Conservation (phyloP, 2,888 invertebrate genomes). For the Trichacis sp. region DNA sequence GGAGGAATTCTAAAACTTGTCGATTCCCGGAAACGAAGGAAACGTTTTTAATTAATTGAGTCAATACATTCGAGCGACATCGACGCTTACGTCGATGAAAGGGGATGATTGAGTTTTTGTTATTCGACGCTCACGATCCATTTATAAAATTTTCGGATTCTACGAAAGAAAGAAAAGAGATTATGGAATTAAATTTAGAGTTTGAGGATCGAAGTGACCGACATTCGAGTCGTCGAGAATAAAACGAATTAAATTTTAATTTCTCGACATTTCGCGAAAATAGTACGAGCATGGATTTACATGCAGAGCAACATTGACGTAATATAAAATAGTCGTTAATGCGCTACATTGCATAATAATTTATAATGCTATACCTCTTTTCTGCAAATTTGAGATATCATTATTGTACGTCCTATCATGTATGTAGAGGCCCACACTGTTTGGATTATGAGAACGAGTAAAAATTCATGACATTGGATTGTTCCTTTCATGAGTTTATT, state of each 20-base stretch:
- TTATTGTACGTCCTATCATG: neutral
- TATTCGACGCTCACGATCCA: neutral
- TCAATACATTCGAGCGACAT: neutral
- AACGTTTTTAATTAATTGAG: neutral
- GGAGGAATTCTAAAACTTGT: neutral
- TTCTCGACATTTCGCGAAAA: slow-evolving; percentile 23
- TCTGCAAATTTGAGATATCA: neutral
- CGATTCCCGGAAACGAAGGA: neutral
- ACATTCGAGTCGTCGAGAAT: neutral
- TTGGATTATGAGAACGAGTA: no score
- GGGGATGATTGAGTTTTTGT: neutral
- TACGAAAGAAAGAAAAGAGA: no score
- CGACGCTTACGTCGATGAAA: neutral
- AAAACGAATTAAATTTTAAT: slow-evolving; percentile 22
- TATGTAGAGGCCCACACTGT: neutral
- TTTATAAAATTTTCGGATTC: no score
- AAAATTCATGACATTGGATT: no score
- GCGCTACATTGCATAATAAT: slow-evolving; percentile 24
- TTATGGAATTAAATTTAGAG: no score
- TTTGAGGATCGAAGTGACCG: no score
- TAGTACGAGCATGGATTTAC: slow-evolving; percentile 11
- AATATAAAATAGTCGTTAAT: slow-evolving; percentile 18
- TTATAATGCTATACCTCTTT: slow-evolving; percentile 1
- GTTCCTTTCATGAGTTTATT: no score
- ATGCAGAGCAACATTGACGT: slow-evolving; percentile 23